Conservation (phyloP, 2,113 vertebrate genomes). For the Galeopterus variegatus region DNA sequence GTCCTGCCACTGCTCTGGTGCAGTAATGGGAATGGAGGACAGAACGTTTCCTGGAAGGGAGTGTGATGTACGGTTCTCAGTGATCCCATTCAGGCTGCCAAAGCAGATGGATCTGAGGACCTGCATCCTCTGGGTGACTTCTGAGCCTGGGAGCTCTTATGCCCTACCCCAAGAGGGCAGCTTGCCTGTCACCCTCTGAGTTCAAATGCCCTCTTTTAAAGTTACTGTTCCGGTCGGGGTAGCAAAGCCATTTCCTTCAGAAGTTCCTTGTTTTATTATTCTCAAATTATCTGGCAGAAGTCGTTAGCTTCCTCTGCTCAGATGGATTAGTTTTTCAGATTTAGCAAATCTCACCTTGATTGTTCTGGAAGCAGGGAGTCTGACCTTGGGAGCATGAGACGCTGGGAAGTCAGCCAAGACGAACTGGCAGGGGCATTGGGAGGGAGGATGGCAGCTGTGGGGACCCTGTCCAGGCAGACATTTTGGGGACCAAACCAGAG, state of each 20-base stretch:
- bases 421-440: background rate
- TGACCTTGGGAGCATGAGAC: background rate
- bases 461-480: background rate
- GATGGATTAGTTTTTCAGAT: constrained; percentile 21
- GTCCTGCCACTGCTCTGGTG: background rate
- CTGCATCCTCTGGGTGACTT: background rate
- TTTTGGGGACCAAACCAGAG: background rate
- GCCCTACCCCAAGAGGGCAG: background rate
- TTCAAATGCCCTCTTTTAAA: constrained; percentile 8
- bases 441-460: background rate
- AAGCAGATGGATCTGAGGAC: background rate
- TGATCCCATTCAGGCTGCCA: background rate
- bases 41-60: background rate
- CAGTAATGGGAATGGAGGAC: background rate
- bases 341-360: background rate
- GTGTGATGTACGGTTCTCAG: background rate
- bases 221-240: background rate
- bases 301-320: constrained; percentile 26
- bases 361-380: constrained; percentile 8
- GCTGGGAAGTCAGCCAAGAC: background rate
- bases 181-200: background rate
- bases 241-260: constrained; percentile 3
- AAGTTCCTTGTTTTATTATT: background rate
- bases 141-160: background rate
- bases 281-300: background rate